These are phyloP conservation scores for Sinocyclocheilus anophthalmus DNA, from an alignment of 2,113 vertebrate species.

Conservation along the genomic window DNA sequence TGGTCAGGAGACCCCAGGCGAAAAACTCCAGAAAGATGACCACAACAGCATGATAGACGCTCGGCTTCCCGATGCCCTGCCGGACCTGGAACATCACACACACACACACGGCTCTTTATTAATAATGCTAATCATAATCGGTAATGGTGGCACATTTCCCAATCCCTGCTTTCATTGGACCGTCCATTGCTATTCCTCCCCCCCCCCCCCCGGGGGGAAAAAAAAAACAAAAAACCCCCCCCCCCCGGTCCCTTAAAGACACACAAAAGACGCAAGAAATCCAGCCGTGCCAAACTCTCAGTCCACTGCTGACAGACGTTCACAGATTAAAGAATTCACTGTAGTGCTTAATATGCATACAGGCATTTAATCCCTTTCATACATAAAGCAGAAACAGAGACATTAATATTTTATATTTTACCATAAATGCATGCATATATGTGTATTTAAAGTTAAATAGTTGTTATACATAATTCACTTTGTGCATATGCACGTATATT, in stretches of 20 bases:
- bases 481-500: no score
- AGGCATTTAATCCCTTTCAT: neutral
- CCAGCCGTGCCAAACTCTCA: neutral
- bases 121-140: neutral
- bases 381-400: neutral
- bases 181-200: constrained; percentile 1
- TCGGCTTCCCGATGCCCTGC: constrained; percentile 85
- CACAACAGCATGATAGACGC: constrained; percentile 87
- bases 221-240: no score
- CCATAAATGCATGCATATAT: no score
- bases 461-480: no score
- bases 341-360: neutral
- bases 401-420: no score
- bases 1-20: constrained; percentile 94
- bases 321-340: neutral
- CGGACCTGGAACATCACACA: constrained; percentile 72
- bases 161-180: neutral
- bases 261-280: neutral
- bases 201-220: no score
- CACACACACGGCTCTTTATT: neutral
- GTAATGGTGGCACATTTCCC: no score
- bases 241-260: no score
- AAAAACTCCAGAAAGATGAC: constrained; percentile 98
- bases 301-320: neutral
- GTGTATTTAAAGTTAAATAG: no score